phyloP scores from a whole-genome alignment of 1,140 invertebrate genomes.

The Pogonomyrmex californicus region DNA sequence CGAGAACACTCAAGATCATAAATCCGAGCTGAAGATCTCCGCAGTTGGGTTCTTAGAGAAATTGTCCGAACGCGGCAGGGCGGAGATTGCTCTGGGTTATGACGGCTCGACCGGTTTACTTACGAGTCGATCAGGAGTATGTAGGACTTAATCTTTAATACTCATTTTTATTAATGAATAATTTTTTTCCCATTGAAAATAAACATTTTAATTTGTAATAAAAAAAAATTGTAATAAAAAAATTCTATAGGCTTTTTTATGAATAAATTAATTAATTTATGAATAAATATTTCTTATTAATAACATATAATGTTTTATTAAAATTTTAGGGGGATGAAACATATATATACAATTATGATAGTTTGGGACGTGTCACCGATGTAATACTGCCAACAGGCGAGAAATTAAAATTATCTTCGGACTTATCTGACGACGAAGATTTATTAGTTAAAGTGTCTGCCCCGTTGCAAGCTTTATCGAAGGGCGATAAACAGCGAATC shows the following conservation, averaged over 20 bases:
- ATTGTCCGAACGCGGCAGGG: slow-evolving; percentile 92
- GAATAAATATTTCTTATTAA: slow-evolving; percentile 12
- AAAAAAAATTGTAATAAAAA: slow-evolving; percentile 2
- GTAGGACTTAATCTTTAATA: background rate
- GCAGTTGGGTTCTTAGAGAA: slow-evolving; percentile 95
- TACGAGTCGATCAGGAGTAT: slow-evolving; percentile 92
- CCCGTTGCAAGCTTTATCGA: slow-evolving; percentile 83
- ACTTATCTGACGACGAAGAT: slow-evolving; percentile 91
- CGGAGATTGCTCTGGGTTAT: slow-evolving; percentile 95
- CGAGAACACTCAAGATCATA: slow-evolving; percentile 97
- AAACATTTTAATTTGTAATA: background rate
- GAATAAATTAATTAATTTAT: background rate
- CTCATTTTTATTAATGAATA: too few relatives aligned
- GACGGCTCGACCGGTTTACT: slow-evolving; percentile 93
- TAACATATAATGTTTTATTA: background rate
- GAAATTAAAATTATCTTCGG: slow-evolving; percentile 92
- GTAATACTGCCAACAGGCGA: slow-evolving; percentile 96
- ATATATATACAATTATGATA: slow-evolving; percentile 96
- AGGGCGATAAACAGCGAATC: slow-evolving; percentile 82
- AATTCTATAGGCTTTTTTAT: background rate
- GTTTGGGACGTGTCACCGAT: slow-evolving; percentile 93
- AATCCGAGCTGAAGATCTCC: slow-evolving; percentile 95
- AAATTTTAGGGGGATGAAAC: slow-evolving; percentile 92
- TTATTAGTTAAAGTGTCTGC: slow-evolving; percentile 90
- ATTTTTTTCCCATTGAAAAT: background rate